phyloP scores from a whole-genome alignment of 1,140 invertebrate species.

The Andrena cerasifolii region DNA sequence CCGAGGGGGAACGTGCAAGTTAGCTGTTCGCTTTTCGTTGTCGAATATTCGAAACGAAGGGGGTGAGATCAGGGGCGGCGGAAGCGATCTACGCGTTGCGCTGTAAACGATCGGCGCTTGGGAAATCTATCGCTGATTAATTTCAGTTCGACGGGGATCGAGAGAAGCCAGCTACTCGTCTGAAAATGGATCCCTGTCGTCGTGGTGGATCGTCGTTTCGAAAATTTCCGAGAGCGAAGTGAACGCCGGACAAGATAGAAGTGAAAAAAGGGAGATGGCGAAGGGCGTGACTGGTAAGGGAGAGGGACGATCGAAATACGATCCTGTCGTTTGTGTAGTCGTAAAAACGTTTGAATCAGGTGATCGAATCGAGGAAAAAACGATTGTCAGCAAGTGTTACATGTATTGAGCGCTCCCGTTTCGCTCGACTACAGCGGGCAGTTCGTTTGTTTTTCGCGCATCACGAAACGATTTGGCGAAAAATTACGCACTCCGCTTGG shows the following conservation, averaged over 20 bases:
- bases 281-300: neutral
- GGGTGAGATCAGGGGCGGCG: neutral
- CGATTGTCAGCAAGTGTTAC: neutral
- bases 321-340: conserved; percentile 5
- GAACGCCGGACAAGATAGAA: neutral
- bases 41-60: neutral
- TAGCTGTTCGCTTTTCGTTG: conserved; percentile 15
- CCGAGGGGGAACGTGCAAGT: neutral
- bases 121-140: conserved; percentile 63
- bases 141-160: conserved; percentile 48
- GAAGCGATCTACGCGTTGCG: neutral
- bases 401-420: neutral
- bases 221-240: no score
- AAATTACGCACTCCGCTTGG: conserved; percentile 13
- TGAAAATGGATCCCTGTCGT: conserved; percentile 50
- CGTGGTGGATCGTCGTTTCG: conserved; percentile 47
- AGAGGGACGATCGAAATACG: neutral
- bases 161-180: conserved; percentile 11
- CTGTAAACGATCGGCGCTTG: no score
- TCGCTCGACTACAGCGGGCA: neutral
- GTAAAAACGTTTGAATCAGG: conserved; percentile 42
- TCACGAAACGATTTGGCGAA: conserved; percentile 7
- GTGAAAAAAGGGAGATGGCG: conserved; percentile 6
- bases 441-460: conserved; percentile 11
- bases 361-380: conserved; percentile 8